These are phyloP conservation scores for Coreius guichenoti DNA, from an alignment of 2,797 vertebrate species.

Conservation along the genomic window DNA sequence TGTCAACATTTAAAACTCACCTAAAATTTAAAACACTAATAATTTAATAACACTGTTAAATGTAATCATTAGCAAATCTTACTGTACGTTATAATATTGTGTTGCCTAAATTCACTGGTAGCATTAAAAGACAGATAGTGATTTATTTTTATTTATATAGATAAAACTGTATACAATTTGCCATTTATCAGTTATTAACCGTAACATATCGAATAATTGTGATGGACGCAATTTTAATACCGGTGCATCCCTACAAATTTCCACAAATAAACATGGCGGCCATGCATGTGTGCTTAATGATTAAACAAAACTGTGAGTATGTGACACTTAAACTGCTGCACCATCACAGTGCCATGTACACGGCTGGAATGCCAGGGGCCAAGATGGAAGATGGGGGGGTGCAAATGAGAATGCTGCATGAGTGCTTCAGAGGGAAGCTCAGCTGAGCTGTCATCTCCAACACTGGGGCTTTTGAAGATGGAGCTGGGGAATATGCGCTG, in stretches of 20 bases:
- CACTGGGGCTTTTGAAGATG: constrained; percentile 29
- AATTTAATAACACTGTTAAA: neutral
- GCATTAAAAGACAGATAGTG: neutral
- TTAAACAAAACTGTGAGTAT: neutral
- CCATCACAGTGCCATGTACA: constrained; percentile 6
- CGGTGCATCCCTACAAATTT: neutral
- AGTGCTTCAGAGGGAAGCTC: constrained; percentile 23
- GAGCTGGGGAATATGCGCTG: constrained; percentile 27
- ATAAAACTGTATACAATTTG: neutral
- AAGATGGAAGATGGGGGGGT: constrained; percentile 51
- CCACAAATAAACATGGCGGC: neutral
- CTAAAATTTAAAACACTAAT: neutral
- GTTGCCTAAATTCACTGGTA: neutral
- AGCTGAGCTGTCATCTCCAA: constrained; percentile 37
- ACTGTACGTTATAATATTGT: neutral
- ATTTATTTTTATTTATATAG: neutral
- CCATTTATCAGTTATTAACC: neutral
- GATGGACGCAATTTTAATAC: neutral
- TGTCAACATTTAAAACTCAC: neutral
- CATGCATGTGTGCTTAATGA: constrained; percentile 4
- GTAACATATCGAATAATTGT: neutral
- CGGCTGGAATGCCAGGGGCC: constrained; percentile 12
- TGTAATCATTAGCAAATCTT: neutral
- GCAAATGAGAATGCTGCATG: constrained; percentile 16
- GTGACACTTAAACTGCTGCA: constrained; percentile 11